phyloP scores from a whole-genome alignment of 2,797 vertebrate genomes.

The Sebastolobus alascanus region DNA sequence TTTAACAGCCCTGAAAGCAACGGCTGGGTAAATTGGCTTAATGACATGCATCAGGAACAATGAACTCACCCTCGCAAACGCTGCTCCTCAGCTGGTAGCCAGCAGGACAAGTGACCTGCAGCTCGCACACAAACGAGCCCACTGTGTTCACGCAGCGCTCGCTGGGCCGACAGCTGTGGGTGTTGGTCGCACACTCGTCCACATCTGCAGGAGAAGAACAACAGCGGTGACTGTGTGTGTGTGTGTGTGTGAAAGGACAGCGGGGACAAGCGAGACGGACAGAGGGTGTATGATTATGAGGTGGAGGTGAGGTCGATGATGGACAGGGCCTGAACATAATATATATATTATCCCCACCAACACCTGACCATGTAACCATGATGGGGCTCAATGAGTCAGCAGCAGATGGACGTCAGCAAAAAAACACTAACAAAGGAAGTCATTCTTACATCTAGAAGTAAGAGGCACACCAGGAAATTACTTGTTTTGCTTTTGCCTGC shows the following conservation, averaged over 20 bases:
- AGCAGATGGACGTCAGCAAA: constrained; percentile 23
- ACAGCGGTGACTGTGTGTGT: background rate
- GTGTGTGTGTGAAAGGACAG: constrained; percentile 11
- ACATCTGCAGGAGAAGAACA: constrained; percentile 84
- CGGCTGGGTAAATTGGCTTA: constrained; percentile 33
- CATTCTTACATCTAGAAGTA: constrained; percentile 15
- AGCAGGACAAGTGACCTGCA: constrained; percentile 86
- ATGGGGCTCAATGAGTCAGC: constrained; percentile 34
- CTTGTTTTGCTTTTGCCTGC: constrained; percentile 6
- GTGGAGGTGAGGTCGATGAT: constrained; percentile 9
- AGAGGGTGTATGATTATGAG: background rate
- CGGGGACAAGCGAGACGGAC: too few relatives aligned
- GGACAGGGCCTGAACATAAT: background rate
- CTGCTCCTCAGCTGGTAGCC: constrained; percentile 86
- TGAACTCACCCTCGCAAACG: constrained; percentile 88
- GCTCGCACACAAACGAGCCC: constrained; percentile 91
- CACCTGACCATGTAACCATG: background rate
- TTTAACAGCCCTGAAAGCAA: constrained; percentile 27
- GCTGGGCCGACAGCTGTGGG: constrained; percentile 87
- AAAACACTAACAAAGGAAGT: constrained; percentile 31
- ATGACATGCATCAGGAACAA: constrained; percentile 37
- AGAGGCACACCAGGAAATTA: constrained; percentile 8
- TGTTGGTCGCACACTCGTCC: constrained; percentile 90
- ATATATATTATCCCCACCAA: background rate
- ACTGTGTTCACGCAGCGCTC: constrained; percentile 91